Evolutionary conservation across 1,140 invertebrate genomes (phyloP), one percentile per base, ranked within the genome.

Genomic region (Hycleus cichorii): DNA sequence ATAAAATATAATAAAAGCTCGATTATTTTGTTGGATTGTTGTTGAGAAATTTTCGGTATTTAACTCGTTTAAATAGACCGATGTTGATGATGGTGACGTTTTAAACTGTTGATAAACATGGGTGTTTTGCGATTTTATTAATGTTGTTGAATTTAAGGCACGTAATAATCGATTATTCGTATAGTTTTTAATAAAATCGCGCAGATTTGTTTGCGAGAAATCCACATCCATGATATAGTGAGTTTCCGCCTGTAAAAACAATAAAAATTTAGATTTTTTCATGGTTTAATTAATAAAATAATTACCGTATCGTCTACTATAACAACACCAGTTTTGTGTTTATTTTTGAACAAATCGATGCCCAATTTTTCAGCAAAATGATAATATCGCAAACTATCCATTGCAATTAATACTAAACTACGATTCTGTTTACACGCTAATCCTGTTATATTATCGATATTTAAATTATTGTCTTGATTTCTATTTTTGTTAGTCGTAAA

Each of bases 321-420:
- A 25, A 90, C 77, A 48, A 82, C 82, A 42, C 82, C 80, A 47
- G 86, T 87, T 70, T 81, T 83, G 65, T 88, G 81, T 45, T 75
- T 76, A 38, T 70, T 75, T 32, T 75, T 79, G 9, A 72, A 68
- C n/a, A 87, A 72, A 69, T 88, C 80, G 18, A 88, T 78, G 1
- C 88, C 88, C 26, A 93, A 76, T 26, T 79, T 78, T 67, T 89
- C 81, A 5, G 87, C 83, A 72, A 90, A 90, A 65, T 86, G 80
- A 58, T 81, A 80, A 67, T 86, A 88, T 27, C 79, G 66, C 3
- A 84, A 66, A 64, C 84, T 85, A 66, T 91, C 89, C 47, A 91
- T 78, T 1, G 85, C 85, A 38, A 89, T 68, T 57, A 91, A 81
- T 43, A 79, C 77, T 25, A 93, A 60, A 11, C 82, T 86, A 62